Conservation (phyloP, 2,797 vertebrate species). For the Poeciliopsis gracilis region DNA sequence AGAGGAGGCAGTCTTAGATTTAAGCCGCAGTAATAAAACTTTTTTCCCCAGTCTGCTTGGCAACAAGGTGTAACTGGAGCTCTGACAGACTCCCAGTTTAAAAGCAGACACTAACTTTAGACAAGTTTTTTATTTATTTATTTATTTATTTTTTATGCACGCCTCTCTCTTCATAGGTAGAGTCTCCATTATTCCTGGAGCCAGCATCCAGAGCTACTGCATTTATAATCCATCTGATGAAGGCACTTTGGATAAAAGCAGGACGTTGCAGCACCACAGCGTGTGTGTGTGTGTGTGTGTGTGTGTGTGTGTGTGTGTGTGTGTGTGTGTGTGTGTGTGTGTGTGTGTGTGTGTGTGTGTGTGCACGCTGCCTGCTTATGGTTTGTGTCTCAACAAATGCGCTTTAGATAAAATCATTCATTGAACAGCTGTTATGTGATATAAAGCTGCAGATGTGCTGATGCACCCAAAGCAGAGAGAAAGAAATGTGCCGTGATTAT, state of each 20-base stretch:
- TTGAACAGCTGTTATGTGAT: conserved; percentile 38
- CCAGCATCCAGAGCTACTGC: conserved; percentile 35
- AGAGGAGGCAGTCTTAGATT: neutral
- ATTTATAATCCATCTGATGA: conserved; percentile 37
- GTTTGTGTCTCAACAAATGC: conserved; percentile 30
- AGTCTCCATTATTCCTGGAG: conserved; percentile 52
- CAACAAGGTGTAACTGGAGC: conserved; percentile 47
- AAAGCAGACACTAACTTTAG: conserved; percentile 51
- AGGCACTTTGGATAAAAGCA: conserved; percentile 54
- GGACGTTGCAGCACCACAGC: conserved; percentile 22
- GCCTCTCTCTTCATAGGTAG: conserved; percentile 23
- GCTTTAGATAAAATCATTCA: conserved; percentile 29
- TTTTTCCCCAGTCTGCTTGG: conserved; percentile 19
- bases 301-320: neutral
- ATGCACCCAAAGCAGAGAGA: conserved; percentile 22
- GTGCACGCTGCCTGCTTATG: conserved; percentile 17
- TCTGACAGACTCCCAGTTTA: neutral
- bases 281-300: neutral
- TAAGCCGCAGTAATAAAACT: neutral
- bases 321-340: neutral
- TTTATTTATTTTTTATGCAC: conserved; percentile 32
- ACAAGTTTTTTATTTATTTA: conserved; percentile 17
- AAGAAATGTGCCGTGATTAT: conserved; percentile 30
- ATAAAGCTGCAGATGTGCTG: conserved; percentile 38
- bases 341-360: no score